A percentile compares a stretch with the other conserved stretches of the same genome.
Conservation (phyloP, 2,113 vertebrate species). For the Sula dactylatra region DNA sequence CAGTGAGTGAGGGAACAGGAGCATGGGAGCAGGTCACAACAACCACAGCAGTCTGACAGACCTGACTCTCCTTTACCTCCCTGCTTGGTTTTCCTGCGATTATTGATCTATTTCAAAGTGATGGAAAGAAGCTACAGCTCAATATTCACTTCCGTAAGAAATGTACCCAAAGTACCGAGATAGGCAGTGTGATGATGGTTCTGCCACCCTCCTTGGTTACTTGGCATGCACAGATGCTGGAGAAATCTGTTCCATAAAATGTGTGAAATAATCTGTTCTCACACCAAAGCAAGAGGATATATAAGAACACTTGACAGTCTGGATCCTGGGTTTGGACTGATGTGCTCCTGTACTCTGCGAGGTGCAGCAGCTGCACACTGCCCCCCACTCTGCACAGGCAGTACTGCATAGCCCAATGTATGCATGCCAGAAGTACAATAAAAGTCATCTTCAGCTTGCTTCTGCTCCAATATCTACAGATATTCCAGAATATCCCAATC, state of each 20-base stretch:
- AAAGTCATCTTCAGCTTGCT: background rate
- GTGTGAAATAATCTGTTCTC: background rate
- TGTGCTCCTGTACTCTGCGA: background rate
- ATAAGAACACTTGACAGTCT: background rate
- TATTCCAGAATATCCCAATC: background rate
- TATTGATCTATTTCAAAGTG: background rate
- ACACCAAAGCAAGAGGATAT: background rate
- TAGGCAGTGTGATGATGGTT: background rate
- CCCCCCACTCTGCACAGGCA: background rate
- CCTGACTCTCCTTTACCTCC: background rate
- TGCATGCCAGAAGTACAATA: background rate
- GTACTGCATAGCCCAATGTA: background rate
- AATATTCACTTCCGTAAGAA: background rate
- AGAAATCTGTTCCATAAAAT: conserved; percentile 1
- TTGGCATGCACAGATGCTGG: background rate
- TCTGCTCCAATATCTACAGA: background rate
- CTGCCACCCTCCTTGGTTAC: background rate
- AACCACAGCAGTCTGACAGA: background rate
- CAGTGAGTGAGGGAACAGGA: background rate
- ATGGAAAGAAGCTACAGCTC: background rate
- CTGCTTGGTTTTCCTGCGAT: background rate
- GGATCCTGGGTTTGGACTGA: background rate
- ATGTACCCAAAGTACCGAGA: background rate
- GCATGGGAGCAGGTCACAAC: background rate
- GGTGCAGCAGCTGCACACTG: background rate